These are phyloP conservation scores for Nibea coibor DNA, from an alignment of 2,113 vertebrate genomes.

Conservation along the genomic window DNA sequence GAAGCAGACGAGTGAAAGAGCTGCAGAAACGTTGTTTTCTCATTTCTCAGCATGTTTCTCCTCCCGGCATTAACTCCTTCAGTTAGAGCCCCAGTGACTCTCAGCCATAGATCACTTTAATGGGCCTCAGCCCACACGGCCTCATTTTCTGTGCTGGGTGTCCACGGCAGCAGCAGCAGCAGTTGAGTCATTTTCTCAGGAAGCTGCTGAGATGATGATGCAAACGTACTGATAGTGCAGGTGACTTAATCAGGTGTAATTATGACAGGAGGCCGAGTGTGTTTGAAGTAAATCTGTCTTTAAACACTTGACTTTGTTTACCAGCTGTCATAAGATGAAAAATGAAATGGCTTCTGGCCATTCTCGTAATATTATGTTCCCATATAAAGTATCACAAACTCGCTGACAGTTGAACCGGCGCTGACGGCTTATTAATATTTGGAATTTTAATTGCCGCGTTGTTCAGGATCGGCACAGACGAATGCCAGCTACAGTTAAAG, in stretches of 20 bases:
- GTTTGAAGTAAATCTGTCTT: constrained; percentile 14
- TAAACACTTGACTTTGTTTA: not conserved
- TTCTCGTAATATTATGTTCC: not conserved
- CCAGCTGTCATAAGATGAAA: not conserved
- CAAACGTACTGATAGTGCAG: constrained; percentile 33
- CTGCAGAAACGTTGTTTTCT: not conserved
- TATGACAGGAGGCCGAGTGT: not conserved
- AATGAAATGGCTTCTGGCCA: not conserved
- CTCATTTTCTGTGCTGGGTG: constrained; percentile 18
- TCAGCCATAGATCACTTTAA: constrained; percentile 44
- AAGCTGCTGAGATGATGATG: constrained; percentile 39
- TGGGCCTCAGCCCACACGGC: constrained; percentile 17
- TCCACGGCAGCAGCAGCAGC: constrained; percentile 58
- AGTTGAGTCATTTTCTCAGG: constrained; percentile 34
- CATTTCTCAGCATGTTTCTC: not conserved
- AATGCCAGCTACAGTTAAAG: constrained; percentile 22
- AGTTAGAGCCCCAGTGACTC: not conserved
- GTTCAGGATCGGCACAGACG: not conserved
- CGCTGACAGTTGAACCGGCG: not conserved
- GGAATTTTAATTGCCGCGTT: constrained; percentile 18
- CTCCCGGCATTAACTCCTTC: constrained; percentile 5
- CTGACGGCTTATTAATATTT: not conserved
- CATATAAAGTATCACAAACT: not conserved
- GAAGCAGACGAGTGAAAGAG: not conserved
- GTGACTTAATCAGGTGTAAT: constrained; percentile 36